Evolutionary conservation across 1,140 invertebrate species (phyloP), one percentile per base, ranked within the genome.

Genomic region (Brachionus asplanchnoidis): DNA sequence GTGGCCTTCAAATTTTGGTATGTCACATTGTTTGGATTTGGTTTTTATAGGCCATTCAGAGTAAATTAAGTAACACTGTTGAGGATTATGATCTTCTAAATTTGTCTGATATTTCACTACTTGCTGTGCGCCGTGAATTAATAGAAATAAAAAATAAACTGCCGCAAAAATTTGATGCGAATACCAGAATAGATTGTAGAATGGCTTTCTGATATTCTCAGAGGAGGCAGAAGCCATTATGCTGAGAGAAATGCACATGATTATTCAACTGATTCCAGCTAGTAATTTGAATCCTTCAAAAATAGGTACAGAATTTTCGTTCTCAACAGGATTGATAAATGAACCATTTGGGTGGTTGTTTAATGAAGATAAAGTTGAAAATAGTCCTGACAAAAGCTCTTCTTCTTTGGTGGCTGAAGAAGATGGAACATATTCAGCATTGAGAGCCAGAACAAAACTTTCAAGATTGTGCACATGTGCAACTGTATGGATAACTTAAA

Each of bases 161-260:
- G 17, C 6, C 0, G 53, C 79, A 26, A 82, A 46, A 28, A 68
- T 23, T 68, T 90, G 89, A 86, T 90, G 89, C 20, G 87, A 89
- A 85, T 87, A 89, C 89, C 89, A 90, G 84, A 90, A 90, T 28
- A 89, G 84, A 85, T 90, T 89, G 87, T 88, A 89, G 79, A 89
- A 89, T 4, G 87, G 89, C 12, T 87, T 86, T 83, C 89, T 88
- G 70, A 90, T 88, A 17, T 88, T 85, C 85, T 89, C 88, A 32
- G 89, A 89, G 6, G 89, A 87, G 23, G 89, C 88, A 32, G 88
- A 87, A 36, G 89, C 87, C 80, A 90, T 89, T 6, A 89, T 11
- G 23, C 89, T 88, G 4, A 90, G 86, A 68, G 85, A 86, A 7
- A 90, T 60, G 14, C 88, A 90, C 50, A 88, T 87, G 11, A 89